Conservation (phyloP, 1,140 invertebrate species). For the Ptiloglossa arizonensis region DNA sequence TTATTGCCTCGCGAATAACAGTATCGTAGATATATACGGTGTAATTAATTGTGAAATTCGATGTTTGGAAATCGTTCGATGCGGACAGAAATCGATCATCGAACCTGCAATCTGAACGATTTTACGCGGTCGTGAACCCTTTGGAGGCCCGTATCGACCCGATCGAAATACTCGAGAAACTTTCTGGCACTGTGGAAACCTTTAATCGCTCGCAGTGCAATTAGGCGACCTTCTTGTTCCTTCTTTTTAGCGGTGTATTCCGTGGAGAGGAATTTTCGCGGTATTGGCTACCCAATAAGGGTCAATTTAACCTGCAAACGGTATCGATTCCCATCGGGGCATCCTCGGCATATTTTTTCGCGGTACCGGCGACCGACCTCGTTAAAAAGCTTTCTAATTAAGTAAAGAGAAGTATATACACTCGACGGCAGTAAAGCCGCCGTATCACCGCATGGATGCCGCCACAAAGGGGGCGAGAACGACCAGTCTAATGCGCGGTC, state of each 20-base stretch:
- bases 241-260: not conserved
- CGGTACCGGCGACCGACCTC: slow-evolving; percentile 43
- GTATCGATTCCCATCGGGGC: slow-evolving; percentile 57
- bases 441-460: not conserved
- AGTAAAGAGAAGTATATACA: slow-evolving; percentile 52
- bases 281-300: slow-evolving; percentile 17
- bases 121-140: too few relatives aligned
- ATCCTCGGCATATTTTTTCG: slow-evolving; percentile 54
- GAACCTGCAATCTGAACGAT: too few relatives aligned
- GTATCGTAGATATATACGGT: not conserved
- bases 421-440: not conserved
- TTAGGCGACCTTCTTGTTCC: not conserved
- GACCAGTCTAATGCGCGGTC: slow-evolving; percentile 1
- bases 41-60: too few relatives aligned
- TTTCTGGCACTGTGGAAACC: not conserved
- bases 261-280: slow-evolving; percentile 9
- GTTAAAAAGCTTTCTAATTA: slow-evolving; percentile 75
- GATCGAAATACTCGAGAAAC: too few relatives aligned
- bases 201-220: not conserved
- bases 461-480: slow-evolving; percentile 10
- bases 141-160: too few relatives aligned
- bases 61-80: too few relatives aligned
- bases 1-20: too few relatives aligned
- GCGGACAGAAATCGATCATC: too few relatives aligned
- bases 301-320: slow-evolving; percentile 35